Base-by-base conservation (phyloP, 2,797 vertebrate genomes). In the Eleutherodactylus coqui region DNA sequence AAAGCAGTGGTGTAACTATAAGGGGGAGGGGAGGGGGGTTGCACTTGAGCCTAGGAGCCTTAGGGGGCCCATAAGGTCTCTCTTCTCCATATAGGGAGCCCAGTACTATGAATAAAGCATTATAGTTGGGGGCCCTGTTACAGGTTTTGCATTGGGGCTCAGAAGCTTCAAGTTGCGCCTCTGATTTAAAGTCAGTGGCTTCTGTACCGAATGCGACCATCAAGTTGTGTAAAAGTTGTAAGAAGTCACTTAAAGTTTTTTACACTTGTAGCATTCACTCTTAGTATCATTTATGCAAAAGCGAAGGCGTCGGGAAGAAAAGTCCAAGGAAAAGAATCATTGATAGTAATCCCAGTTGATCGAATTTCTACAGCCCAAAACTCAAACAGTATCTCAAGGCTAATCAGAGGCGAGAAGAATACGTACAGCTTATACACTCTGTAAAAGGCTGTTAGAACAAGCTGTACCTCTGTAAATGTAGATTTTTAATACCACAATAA, bases 321-420 rank as follows among this genome's bases (percentile, higher is more conserved):
- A 70, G 10, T n/a, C 38, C 67, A 41, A n/a, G 21, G 19, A 70
- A 70, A 70, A 70, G 21, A 70, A 43, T 70, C 67, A 70, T 43
- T 70, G 16, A 43, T 70, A 21, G 19, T 43, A 70, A 43, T 70
- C 67, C 67, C 24, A 70, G 7, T 24, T 24, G 36, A 24, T n/a
- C 34, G n/a, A 24, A 70, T 41, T 4, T 43, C 19, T 19, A 69
- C 36, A 10, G 41, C 21, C 5, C 21, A 70, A 70, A 70, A 70
- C 34, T 38, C 7, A 21, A 24, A 24, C 0, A 13, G 21, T 41
- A 3, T 70, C 36, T n/a, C 3, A 41, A 41, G 64, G 64, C 64
- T 34, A 69, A 32, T 69, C 10, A 8, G 4, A 69, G 27, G 64
- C 21, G 34, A 45, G 14, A n/a, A 43, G 11, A 73, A 27, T 73